Conservation (phyloP, 2,797 vertebrate genomes). For the Cercopithecus petaurista region DNA sequence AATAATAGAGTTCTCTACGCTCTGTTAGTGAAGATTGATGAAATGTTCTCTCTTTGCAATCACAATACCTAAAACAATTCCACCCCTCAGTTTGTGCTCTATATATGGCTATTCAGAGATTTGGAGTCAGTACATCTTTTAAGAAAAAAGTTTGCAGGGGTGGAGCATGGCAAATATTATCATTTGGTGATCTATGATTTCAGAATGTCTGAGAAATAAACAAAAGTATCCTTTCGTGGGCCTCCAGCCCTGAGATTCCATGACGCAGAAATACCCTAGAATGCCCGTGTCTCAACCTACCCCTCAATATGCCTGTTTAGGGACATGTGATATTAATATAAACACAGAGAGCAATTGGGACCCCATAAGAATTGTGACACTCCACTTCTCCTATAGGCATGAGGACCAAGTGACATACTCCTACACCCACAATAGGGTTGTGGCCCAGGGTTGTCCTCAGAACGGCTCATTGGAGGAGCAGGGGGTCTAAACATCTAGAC, state of each 20-base stretch:
- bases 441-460: too few species aligned
- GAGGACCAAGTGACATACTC: not conserved
- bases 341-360: not conserved
- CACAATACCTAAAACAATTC: not conserved
- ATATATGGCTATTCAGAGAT: not conserved
- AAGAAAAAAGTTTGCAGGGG: not conserved
- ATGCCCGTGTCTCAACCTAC: not conserved
- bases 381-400: not conserved
- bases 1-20: not conserved
- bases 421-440: accelerated
- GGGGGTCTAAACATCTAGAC: accelerated
- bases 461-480: not conserved
- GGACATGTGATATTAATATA: not conserved
- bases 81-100: not conserved
- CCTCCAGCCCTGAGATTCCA: not conserved
- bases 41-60: not conserved
- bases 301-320: not conserved
- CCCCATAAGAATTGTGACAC: not conserved
- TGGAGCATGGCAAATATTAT: not conserved
- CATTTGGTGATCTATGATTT: not conserved
- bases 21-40: not conserved
- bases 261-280: not conserved
- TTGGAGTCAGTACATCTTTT: not conserved
- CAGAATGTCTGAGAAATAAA: not conserved
- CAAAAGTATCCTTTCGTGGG: not conserved